Conservation (phyloP, 2,797 vertebrate genomes). For the Paramormyrops hopkinsi region DNA sequence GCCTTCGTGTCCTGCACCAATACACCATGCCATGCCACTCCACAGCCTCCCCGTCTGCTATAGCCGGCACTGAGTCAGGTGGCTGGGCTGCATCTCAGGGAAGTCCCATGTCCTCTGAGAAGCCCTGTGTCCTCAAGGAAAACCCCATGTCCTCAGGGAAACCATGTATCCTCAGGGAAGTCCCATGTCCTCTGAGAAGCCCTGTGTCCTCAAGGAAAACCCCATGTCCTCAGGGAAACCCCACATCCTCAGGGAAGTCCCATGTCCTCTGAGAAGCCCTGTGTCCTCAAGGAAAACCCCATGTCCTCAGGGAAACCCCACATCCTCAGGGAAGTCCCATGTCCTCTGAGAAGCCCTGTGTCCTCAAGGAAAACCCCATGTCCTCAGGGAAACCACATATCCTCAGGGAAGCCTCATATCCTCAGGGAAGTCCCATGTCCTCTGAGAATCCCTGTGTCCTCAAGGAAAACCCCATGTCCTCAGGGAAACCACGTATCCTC, state of each 20-base stretch:
- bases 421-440: neutral
- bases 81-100: neutral
- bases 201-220: neutral
- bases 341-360: neutral
- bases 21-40: neutral
- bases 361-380: neutral
- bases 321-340: neutral
- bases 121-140: neutral
- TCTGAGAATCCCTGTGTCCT: neutral
- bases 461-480: neutral
- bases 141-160: no score
- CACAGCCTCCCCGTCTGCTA: neutral
- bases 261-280: neutral
- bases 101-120: neutral
- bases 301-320: neutral
- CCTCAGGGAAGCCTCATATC: no score
- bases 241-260: neutral
- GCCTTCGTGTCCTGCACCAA: slow-evolving; percentile 25
- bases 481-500: neutral
- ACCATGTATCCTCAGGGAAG: neutral
- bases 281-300: neutral
- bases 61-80: neutral
- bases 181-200: neutral
- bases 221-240: neutral
- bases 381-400: neutral